A percentile compares a stretch with the other conserved stretches of the same genome.
These are phyloP conservation scores for Chrysodeixis includens DNA, from an alignment of 2,888 invertebrate genomes.

Conservation along the genomic window DNA sequence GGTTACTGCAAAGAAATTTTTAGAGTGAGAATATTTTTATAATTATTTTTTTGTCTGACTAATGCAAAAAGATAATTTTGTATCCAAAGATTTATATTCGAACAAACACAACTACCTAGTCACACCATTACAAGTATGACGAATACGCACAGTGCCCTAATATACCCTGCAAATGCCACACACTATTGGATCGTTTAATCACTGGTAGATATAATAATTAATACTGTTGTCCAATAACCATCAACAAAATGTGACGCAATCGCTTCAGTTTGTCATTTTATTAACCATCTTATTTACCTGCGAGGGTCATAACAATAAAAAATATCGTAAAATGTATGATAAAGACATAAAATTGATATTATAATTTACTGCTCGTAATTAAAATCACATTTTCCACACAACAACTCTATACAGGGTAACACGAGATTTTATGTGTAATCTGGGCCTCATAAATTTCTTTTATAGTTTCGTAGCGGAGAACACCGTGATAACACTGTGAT, in stretches of 20 bases:
- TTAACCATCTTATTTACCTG: background rate
- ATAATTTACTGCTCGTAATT: slow-evolving; percentile 14
- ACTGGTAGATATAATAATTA: background rate
- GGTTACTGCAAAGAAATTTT: background rate
- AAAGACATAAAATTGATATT: slow-evolving; percentile 8
- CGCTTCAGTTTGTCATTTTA: background rate
- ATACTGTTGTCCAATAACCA: background rate
- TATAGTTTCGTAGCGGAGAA: slow-evolving; percentile 6
- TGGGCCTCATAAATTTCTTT: slow-evolving; percentile 9
- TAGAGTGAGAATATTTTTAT: background rate
- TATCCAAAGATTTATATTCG: too few species aligned
- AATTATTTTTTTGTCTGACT: too few species aligned
- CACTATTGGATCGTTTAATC: too few species aligned
- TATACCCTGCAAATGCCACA: too few species aligned
- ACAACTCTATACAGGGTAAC: slow-evolving; percentile 3
- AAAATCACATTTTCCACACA: slow-evolving; percentile 8
- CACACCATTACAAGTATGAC: too few species aligned
- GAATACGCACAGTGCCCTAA: too few species aligned
- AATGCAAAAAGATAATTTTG: too few species aligned
- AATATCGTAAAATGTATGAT: slow-evolving; percentile 12
- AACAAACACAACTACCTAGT: too few species aligned
- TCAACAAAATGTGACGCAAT: background rate
- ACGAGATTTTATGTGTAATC: slow-evolving; percentile 14
- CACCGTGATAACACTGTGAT: slow-evolving; percentile 1
- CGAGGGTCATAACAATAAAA: slow-evolving; percentile 5